Evolutionary conservation across 2,113 vertebrate genomes (phyloP), one percentile per base, ranked within the genome.

Genomic region (Zapornia atra): DNA sequence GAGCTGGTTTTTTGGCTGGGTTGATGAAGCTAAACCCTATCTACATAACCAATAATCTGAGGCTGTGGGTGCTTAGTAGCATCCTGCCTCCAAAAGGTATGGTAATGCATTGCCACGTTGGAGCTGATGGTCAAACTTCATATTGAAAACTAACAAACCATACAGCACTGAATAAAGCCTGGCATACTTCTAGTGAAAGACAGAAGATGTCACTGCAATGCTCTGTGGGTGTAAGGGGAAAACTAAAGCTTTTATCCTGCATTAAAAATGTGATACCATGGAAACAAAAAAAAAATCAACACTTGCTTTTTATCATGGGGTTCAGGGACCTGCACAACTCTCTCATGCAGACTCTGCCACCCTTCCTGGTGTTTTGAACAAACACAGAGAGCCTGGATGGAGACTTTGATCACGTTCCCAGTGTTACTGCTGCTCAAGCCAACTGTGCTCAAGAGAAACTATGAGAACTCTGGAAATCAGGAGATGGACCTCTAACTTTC

Each of bases 291-390:
- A 42, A 42, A 70, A 42, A 56, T 63, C 20, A 36, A 15, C 77
- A 53, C 44, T 84, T 79, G 57, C 12, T 76, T 83, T 46, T 82
- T 63, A 31, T 81, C 2, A 0, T 81, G 63, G 31, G 66, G 11
- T 71, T 92, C 25, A 34, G 72, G 90, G 94, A 93, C 68, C 26
- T 68, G 69, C 83, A 57, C 56, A 83, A 88, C 53, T 87, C 68
- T 87, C 72, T 88, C 69, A 59, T 82, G 13, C 94, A 98, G 98
- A 94, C 90, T 95, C 95, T 71, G n/a, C 77, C 77, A 44, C 96
- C 97, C 86, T 96, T 98, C 44, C n/a, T 98, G 87, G 96, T 96
- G 83, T 92, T 98, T 91, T 98, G 96, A 97, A 96, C 94, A 97
- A 96, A 93, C 94, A 97, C 48, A 97, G 92, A 19, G 19, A 98